These are phyloP conservation scores for Pseudois nayaur DNA, from an alignment of 2,113 vertebrate species.

Conservation along the genomic window DNA sequence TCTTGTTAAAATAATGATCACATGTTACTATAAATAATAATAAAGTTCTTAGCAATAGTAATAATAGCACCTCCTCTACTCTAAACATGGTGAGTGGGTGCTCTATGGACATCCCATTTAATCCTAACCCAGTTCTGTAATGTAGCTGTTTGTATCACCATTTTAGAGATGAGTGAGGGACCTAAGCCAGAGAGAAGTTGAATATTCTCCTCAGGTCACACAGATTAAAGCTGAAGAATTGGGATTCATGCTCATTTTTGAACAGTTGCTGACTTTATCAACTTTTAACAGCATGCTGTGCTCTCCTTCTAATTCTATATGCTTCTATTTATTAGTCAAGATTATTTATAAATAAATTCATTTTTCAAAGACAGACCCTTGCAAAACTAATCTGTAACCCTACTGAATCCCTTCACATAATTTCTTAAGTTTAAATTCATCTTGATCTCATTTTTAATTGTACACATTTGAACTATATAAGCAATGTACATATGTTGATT, in stretches of 20 bases:
- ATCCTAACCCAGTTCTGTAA: background rate
- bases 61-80: background rate
- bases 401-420: background rate
- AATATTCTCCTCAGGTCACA: background rate
- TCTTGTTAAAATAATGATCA: background rate
- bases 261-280: background rate
- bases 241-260: background rate
- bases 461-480: background rate
- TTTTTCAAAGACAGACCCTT: background rate
- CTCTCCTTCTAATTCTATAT: background rate
- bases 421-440: conserved; percentile 11
- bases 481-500: background rate
- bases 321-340: background rate
- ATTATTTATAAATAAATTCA: background rate
- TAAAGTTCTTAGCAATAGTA: background rate
- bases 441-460: background rate
- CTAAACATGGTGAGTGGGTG: background rate
- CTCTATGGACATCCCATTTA: background rate
- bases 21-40: background rate
- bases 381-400: background rate
- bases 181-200: background rate
- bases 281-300: background rate
- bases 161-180: background rate
- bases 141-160: background rate
- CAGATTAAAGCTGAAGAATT: background rate